Evolutionary conservation across 2,113 vertebrate species (phyloP).

Genomic region (Gallinago undulata): DNA sequence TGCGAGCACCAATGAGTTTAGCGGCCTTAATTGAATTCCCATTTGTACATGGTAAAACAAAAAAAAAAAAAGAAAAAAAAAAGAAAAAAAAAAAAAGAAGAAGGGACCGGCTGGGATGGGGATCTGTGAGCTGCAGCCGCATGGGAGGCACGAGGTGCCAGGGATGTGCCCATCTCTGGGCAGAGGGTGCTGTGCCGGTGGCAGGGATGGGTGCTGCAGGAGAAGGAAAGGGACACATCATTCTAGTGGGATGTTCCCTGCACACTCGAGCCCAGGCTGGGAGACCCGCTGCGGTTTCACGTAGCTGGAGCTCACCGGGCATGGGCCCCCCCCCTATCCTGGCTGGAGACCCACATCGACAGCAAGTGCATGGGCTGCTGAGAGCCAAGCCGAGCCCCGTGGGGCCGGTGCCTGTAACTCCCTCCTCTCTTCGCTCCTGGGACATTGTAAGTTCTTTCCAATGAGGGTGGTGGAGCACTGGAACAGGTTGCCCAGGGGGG

Average conservation of each 20-base stretch:
- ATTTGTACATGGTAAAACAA: background rate
- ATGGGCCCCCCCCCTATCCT: accelerated
- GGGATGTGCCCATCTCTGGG: background rate
- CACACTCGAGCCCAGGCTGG: accelerated
- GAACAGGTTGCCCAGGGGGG: too few relatives aligned
- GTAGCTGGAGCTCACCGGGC: background rate
- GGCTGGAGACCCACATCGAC: accelerated
- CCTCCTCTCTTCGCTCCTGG: accelerated
- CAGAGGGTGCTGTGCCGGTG: background rate
- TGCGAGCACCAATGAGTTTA: background rate
- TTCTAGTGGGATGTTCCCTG: background rate
- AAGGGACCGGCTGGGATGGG: background rate
- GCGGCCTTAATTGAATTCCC: constrained; percentile 56
- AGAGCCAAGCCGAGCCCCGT: accelerated
- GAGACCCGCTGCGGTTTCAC: accelerated
- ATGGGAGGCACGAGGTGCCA: background rate
- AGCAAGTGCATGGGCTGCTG: background rate
- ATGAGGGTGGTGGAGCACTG: too few relatives aligned
- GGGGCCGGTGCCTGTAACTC: accelerated
- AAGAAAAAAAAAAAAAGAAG: background rate
- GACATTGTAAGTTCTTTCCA: too few relatives aligned
- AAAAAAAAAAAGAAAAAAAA: background rate
- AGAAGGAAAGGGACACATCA: accelerated
- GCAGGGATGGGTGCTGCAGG: background rate
- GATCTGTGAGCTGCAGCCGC: accelerated